phyloP scores from a whole-genome alignment of 2,888 invertebrate species.

The Melanophora roralis region DNA sequence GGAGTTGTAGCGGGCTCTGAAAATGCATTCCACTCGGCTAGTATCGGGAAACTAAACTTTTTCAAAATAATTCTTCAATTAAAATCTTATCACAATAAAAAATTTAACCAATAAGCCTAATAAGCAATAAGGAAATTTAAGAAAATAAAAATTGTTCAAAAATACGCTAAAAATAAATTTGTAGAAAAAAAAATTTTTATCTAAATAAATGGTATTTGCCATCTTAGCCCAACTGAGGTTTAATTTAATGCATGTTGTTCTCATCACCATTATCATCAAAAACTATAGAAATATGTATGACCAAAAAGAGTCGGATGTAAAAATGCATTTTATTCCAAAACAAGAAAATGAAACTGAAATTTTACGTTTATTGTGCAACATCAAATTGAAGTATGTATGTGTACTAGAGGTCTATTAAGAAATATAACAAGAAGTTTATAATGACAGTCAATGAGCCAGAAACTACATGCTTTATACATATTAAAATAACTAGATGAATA shows the following conservation, averaged over 20 bases:
- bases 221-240: background rate
- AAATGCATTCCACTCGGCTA: too few relatives aligned
- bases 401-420: background rate
- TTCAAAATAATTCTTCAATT: too few relatives aligned
- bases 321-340: slow-evolving; percentile 36
- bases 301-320: slow-evolving; percentile 32
- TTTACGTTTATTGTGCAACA: slow-evolving; percentile 42
- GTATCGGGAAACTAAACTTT: too few relatives aligned
- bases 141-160: too few relatives aligned
- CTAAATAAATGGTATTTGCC: too few relatives aligned
- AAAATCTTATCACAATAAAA: too few relatives aligned
- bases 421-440: background rate
- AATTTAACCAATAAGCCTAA: too few relatives aligned
- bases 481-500: background rate
- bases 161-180: too few relatives aligned
- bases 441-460: slow-evolving; percentile 18
- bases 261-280: slow-evolving; percentile 42
- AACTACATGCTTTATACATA: background rate
- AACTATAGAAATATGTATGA: slow-evolving; percentile 38
- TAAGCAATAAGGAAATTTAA: too few relatives aligned
- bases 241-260: slow-evolving; percentile 26
- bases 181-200: too few relatives aligned
- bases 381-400: background rate
- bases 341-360: slow-evolving; percentile 46
- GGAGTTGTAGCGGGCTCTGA: too few relatives aligned